Percentiles rank a stretch among this genome's conserved stretches.
Conservation (phyloP, 2,113 vertebrate species). For the Entosphenus tridentatus region DNA sequence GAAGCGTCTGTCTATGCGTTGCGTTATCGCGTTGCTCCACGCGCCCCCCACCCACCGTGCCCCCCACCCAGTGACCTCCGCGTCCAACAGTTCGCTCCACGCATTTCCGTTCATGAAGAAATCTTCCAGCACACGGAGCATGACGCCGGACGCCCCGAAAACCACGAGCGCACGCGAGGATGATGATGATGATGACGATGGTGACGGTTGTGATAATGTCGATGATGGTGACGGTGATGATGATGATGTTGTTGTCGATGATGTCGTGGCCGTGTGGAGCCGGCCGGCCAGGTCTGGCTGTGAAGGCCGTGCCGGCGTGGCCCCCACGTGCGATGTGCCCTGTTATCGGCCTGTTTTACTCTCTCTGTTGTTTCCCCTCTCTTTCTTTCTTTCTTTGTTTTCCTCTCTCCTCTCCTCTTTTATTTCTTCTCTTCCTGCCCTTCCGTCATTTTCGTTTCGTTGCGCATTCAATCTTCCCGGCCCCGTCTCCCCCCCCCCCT, state of each 20-base stretch:
- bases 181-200: background rate
- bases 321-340: background rate
- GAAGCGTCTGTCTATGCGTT: too few species aligned
- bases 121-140: background rate
- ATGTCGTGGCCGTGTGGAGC: background rate
- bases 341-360: constrained; percentile 3
- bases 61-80: too few species aligned
- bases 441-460: background rate
- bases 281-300: background rate
- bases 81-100: too few species aligned
- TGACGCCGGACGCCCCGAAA: background rate
- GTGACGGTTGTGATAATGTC: background rate
- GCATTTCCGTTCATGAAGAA: too few species aligned
- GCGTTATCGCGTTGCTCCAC: too few species aligned
- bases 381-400: background rate
- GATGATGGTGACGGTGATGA: background rate
- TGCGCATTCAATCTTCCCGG: background rate
- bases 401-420: constrained; percentile 1
- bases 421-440: background rate
- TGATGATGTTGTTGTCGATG: background rate
- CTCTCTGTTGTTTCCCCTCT: constrained; percentile 6
- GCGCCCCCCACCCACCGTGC: too few species aligned
- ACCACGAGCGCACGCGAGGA: background rate
- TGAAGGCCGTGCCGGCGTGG: too few species aligned
- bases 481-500: background rate